A percentile compares a stretch with the other conserved stretches of the same genome.
Evolutionary conservation across 2,888 invertebrate species (phyloP).

Genomic region (Megaustenia siamemsis): DNA sequence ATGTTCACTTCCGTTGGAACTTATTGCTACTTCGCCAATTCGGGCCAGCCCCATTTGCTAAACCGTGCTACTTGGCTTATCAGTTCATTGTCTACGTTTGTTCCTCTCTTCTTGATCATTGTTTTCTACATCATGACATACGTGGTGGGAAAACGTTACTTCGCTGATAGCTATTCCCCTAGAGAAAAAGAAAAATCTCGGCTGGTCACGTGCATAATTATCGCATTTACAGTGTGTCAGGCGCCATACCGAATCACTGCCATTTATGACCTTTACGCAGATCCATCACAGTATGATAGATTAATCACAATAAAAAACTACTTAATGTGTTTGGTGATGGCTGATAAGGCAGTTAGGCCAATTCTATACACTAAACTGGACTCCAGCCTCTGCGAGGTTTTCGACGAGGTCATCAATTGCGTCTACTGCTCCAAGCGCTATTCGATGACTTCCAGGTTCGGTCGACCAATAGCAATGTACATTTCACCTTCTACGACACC

Average conservation of each 20-base stretch:
- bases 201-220: constrained; percentile 67
- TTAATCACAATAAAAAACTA: constrained; percentile 59
- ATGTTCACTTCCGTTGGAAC: constrained; percentile 44
- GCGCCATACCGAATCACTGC: constrained; percentile 67
- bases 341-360: constrained; percentile 70
- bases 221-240: constrained; percentile 67
- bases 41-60: background rate
- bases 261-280: constrained; percentile 62
- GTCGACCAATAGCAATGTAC: background rate
- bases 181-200: constrained; percentile 68
- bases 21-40: constrained; percentile 39
- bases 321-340: constrained; percentile 64
- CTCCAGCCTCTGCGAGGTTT: constrained; percentile 69
- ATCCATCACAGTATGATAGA: constrained; percentile 23
- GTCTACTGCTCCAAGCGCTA: constrained; percentile 54
- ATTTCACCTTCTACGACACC: background rate
- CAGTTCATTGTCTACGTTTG: constrained; percentile 65
- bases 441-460: background rate
- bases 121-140: constrained; percentile 68
- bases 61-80: constrained; percentile 57
- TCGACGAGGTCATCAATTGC: constrained; percentile 75
- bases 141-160: constrained; percentile 68
- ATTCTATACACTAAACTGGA: constrained; percentile 73
- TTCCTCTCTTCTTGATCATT: constrained; percentile 66
- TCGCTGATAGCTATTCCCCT: constrained; percentile 71